Conservation (phyloP, 2,113 vertebrate genomes). For the Malurus melanocephalus region DNA sequence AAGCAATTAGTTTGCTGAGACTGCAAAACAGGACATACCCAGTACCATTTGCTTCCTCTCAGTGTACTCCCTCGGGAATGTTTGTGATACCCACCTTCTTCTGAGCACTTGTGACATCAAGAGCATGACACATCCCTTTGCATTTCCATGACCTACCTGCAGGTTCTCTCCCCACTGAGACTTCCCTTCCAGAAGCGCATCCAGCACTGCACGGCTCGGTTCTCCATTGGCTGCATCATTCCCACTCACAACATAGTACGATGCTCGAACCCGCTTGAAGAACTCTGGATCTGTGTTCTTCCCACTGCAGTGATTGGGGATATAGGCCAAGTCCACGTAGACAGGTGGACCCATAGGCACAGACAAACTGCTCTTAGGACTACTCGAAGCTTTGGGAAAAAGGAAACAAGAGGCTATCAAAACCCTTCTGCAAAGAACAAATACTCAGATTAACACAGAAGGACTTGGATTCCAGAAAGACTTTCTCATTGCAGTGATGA, state of each 20-base stretch:
- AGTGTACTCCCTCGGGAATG: neutral
- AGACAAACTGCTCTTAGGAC: conserved; percentile 48
- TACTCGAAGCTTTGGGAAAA: conserved; percentile 36
- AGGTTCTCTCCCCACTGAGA: conserved; percentile 96
- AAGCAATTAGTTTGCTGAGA: neutral
- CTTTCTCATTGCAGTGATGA: neutral
- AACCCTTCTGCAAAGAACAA: neutral
- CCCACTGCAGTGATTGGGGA: conserved; percentile 96
- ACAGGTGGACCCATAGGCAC: conserved; percentile 78
- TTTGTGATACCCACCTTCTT: neutral
- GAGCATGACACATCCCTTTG: neutral
- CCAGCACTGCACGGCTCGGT: conserved; percentile 88
- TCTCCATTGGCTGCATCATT: conserved; percentile 88
- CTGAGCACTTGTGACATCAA: neutral
- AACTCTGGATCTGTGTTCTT: conserved; percentile 96
- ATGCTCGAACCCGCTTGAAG: conserved; percentile 90
- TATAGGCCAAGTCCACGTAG: conserved; percentile 95
- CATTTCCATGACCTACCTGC: conserved; percentile 78
- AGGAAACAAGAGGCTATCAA: neutral
- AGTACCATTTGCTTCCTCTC: neutral
- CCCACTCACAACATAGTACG: conserved; percentile 95
- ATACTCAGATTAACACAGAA: neutral
- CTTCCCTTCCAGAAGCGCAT: conserved; percentile 93
- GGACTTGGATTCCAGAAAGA: neutral
- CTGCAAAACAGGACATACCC: neutral